These are phyloP conservation scores for Guaruba guarouba DNA, from an alignment of 2,113 vertebrate species.

Conservation along the genomic window DNA sequence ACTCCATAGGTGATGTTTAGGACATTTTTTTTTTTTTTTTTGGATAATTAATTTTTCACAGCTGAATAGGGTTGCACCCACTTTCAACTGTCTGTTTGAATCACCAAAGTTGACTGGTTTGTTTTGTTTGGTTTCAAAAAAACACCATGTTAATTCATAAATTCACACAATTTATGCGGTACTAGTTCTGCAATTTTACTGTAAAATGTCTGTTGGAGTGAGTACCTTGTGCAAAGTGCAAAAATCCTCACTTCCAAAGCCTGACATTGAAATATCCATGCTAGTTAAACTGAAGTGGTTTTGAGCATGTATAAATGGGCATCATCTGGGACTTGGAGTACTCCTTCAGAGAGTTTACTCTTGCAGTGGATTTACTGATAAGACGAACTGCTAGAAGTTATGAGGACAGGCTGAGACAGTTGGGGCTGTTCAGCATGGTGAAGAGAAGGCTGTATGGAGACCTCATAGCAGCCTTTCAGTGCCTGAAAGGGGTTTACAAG, in stretches of 20 bases:
- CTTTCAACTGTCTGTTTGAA: not conserved
- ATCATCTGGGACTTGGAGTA: not conserved
- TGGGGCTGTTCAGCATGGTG: not conserved
- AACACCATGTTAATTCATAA: not conserved
- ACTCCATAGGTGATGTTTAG: not conserved
- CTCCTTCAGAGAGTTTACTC: not conserved
- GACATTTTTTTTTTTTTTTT: not conserved
- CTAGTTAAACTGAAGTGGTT: not conserved
- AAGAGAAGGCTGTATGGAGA: not conserved
- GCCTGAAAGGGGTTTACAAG: not conserved
- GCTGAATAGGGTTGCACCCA: not conserved
- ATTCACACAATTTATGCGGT: not conserved
- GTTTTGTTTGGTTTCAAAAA: not conserved
- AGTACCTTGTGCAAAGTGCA: not conserved
- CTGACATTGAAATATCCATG: not conserved
- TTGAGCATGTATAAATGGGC: not conserved
- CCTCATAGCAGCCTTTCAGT: not conserved
- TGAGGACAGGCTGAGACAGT: not conserved
- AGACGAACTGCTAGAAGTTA: not conserved
- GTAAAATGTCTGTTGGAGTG: not conserved
- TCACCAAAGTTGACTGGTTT: not conserved
- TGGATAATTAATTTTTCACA: not conserved
- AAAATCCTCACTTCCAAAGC: not conserved
- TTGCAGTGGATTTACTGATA: not conserved
- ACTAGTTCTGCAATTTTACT: not conserved